Evolutionary conservation across 1,140 invertebrate species (phyloP).

Genomic region (Aradophagus sp.): DNA sequence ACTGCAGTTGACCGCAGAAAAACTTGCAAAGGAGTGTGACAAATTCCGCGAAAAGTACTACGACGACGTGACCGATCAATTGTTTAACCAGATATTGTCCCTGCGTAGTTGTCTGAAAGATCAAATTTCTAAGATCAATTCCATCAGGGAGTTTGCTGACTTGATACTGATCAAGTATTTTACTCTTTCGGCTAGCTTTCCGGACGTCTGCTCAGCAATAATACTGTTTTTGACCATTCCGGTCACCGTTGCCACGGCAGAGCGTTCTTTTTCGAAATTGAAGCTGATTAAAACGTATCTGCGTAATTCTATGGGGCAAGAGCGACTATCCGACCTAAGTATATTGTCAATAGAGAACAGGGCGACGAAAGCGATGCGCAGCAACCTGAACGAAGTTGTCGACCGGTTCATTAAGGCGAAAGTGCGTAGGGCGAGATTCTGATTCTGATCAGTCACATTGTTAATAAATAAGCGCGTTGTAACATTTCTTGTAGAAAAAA

Average conservation of each 20-base stretch:
- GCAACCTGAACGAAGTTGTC: slow-evolving; percentile 1
- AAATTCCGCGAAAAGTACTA: slow-evolving; percentile 7
- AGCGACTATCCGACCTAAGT: slow-evolving; percentile 20
- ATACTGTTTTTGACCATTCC: slow-evolving; percentile 27
- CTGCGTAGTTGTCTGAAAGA: slow-evolving; percentile 25
- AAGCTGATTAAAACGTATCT: slow-evolving; percentile 51
- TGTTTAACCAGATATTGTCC: slow-evolving; percentile 19
- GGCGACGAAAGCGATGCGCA: slow-evolving; percentile 4
- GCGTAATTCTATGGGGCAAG: slow-evolving; percentile 44
- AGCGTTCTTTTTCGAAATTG: slow-evolving; percentile 26
- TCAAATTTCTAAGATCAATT: slow-evolving; percentile 10
- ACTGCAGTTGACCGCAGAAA: background rate
- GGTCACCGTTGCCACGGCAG: slow-evolving; percentile 18
- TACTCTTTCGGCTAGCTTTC: slow-evolving; percentile 26
- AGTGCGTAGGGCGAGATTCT: slow-evolving; percentile 1
- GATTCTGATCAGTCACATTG: too few relatives aligned
- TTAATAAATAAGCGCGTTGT: too few relatives aligned
- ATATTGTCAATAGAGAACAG: slow-evolving; percentile 23
- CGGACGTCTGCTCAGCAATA: slow-evolving; percentile 12
- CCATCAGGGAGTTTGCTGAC: slow-evolving; percentile 13
- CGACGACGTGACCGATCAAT: slow-evolving; percentile 1
- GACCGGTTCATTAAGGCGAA: slow-evolving; percentile 4
- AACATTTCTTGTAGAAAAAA: too few relatives aligned
- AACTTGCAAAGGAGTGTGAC: background rate
- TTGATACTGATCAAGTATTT: slow-evolving; percentile 25